Evolutionary conservation across 2,888 invertebrate genomes (phyloP), one percentile per base, ranked within the genome.

Genomic region (Phaonia tiefii): DNA sequence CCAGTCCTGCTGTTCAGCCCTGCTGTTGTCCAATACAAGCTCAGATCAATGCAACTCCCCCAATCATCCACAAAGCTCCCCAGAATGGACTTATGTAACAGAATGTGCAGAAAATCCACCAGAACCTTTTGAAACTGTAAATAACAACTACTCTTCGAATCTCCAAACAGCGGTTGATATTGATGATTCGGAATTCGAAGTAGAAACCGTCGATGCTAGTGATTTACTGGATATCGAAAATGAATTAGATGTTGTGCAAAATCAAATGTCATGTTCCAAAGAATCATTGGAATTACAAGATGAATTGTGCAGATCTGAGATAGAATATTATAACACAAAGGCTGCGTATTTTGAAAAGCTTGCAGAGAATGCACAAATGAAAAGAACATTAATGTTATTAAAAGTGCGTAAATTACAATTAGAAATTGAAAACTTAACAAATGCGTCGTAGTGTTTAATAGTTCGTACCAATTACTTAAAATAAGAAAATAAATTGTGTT

Each of bases 321-420:
- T 79, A 1, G 76, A 82, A 60, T 83, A 82, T 26, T 84, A 82
- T 75, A 81, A 79, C 0, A 63, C 72, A 15, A 85, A 84, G 56
- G 74, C 84, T 15, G 75, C 54, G 11, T 85, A 82, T 65, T 83
- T 83, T 54, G 51, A 60, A 42, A 83, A 84, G 51, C 76, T 83
- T 13, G 67, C 77, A 1, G 84, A 84, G 46, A 84, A 83, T 72
- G 71, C 80, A n/a, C 82, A 80, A 44, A 49, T 80, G 1, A 81
- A 84, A 66, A 78, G 77, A 46, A 75, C 83, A 17, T 66, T 84
- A 10, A 81, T 84, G 83, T 26, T 84, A 46, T 72, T 84, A 10
- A 80, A 84, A 83, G 80, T 82, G 2, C 83, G 82, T 39, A 85
- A 85, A 72, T 58, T 84, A 11, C 82, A 83, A 31, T 65, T 84